Evolutionary conservation across 2,888 invertebrate species (phyloP).

Genomic region (Leptarthrus brevirostris): DNA sequence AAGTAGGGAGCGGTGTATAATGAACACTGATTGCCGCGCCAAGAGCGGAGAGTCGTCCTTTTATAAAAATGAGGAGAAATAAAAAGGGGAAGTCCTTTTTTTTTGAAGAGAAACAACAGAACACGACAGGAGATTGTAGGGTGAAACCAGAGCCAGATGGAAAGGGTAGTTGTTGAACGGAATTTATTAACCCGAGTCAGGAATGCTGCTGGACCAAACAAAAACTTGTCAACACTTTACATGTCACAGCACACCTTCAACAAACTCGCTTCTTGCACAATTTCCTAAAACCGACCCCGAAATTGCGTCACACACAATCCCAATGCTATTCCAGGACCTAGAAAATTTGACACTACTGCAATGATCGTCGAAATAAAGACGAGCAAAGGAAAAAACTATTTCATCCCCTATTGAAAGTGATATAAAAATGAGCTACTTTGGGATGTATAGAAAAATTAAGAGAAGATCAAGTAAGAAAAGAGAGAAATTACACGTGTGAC

Average conservation of each 20-base stretch:
- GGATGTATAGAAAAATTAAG: slow-evolving; percentile 20
- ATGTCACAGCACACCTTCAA: neutral
- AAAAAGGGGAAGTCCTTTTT: slow-evolving; percentile 26
- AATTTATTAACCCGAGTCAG: neutral
- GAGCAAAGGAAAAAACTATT: slow-evolving; percentile 2
- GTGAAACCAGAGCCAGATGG: too few relatives aligned
- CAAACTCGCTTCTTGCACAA: too few relatives aligned
- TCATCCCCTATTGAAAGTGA: neutral
- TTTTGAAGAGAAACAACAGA: slow-evolving; percentile 16
- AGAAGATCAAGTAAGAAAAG: neutral
- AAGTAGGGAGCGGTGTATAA: slow-evolving; percentile 45
- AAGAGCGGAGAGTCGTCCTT: neutral
- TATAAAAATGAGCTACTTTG: neutral
- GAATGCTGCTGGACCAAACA: neutral
- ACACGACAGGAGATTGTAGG: neutral
- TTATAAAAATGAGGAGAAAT: slow-evolving; percentile 36
- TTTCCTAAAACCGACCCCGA: too few relatives aligned
- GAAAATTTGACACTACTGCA: neutral
- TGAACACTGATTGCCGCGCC: slow-evolving; percentile 31
- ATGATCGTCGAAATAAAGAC: neutral
- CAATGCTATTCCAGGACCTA: neutral
- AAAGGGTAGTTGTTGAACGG: neutral
- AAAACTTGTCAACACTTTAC: neutral
- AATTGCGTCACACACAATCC: too few relatives aligned
- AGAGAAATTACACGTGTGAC: slow-evolving; percentile 40